phyloP scores from a whole-genome alignment of 1,140 invertebrate genomes.

The Drosophila navojoa region DNA sequence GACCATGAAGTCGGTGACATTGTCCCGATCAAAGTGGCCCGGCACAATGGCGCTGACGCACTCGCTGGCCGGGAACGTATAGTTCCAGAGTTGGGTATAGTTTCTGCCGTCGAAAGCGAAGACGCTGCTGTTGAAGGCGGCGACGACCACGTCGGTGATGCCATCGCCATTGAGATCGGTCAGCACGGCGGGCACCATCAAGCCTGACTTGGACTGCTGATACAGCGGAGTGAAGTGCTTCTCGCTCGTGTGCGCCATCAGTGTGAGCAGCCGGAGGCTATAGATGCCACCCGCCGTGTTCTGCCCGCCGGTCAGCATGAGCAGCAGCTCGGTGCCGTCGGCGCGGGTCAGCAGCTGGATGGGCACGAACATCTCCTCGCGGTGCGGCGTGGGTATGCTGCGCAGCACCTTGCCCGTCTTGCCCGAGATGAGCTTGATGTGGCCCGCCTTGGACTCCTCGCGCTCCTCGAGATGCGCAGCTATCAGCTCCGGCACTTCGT shows the following conservation, averaged over 20 bases:
- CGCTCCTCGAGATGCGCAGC: slow-evolving; percentile 87
- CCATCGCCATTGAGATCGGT: slow-evolving; percentile 91
- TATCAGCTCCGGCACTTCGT: slow-evolving; percentile 89
- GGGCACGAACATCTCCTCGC: slow-evolving; percentile 89
- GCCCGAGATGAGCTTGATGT: slow-evolving; percentile 89
- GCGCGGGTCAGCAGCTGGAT: slow-evolving; percentile 71
- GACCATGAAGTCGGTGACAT: slow-evolving; percentile 92
- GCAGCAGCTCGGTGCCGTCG: slow-evolving; percentile 81
- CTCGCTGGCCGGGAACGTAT: slow-evolving; percentile 87
- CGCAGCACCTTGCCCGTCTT: slow-evolving; percentile 88
- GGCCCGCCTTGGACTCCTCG: slow-evolving; percentile 84
- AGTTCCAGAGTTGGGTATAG: slow-evolving; percentile 89
- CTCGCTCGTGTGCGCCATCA: slow-evolving; percentile 82
- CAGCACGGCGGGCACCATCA: slow-evolving; percentile 88
- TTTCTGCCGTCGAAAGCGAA: slow-evolving; percentile 89
- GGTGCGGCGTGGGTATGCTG: slow-evolving; percentile 87
- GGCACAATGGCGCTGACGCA: slow-evolving; percentile 90
- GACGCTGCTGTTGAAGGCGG: slow-evolving; percentile 90
- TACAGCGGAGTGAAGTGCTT: slow-evolving; percentile 77
- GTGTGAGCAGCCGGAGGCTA: slow-evolving; percentile 85
- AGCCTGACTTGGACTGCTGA: slow-evolving; percentile 82
- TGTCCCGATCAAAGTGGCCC: slow-evolving; percentile 92
- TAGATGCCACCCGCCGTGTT: slow-evolving; percentile 91
- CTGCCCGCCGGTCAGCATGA: slow-evolving; percentile 90
- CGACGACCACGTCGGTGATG: slow-evolving; percentile 89